Evolutionary conservation across 1,140 invertebrate species (phyloP).

Genomic region (Meloidogyne floridensis): DNA sequence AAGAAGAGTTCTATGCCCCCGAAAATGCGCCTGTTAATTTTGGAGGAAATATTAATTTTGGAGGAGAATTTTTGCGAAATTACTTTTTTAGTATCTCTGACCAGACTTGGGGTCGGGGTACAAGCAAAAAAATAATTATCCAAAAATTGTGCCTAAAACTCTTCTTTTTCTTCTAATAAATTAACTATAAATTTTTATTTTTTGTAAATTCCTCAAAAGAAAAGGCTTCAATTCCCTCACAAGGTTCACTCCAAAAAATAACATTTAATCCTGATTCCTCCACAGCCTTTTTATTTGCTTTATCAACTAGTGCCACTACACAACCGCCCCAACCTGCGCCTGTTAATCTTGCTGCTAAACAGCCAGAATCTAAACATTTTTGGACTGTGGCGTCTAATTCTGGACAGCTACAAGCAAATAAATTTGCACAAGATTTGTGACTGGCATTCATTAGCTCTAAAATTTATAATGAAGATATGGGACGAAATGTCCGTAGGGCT

Average conservation of each 20-base stretch:
- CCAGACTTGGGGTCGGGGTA: too few relatives aligned
- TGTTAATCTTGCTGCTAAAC: constrained; percentile 83
- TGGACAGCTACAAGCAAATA: constrained; percentile 90
- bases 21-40: too few relatives aligned
- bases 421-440: constrained; percentile 79
- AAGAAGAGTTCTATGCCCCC: too few relatives aligned
- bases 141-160: too few relatives aligned
- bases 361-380: constrained; percentile 75
- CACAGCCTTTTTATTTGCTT: constrained; percentile 65
- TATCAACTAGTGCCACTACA: constrained; percentile 78
- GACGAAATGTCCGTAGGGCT: too few relatives aligned
- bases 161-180: neutral
- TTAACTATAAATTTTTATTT: neutral
- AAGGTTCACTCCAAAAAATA: constrained; percentile 56
- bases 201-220: constrained; percentile 19
- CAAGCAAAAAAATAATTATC: too few relatives aligned
- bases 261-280: constrained; percentile 45
- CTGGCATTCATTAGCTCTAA: constrained; percentile 85
- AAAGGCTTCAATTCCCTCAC: constrained; percentile 49
- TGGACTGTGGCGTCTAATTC: constrained; percentile 82
- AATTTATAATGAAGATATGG: constrained; percentile 66
- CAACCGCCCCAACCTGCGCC: constrained; percentile 90
- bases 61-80: too few relatives aligned
- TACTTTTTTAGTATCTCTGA: too few relatives aligned
- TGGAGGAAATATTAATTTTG: too few relatives aligned